These are phyloP conservation scores for Drosophila albomicans DNA, from an alignment of 1,140 invertebrate genomes.

Conservation along the genomic window DNA sequence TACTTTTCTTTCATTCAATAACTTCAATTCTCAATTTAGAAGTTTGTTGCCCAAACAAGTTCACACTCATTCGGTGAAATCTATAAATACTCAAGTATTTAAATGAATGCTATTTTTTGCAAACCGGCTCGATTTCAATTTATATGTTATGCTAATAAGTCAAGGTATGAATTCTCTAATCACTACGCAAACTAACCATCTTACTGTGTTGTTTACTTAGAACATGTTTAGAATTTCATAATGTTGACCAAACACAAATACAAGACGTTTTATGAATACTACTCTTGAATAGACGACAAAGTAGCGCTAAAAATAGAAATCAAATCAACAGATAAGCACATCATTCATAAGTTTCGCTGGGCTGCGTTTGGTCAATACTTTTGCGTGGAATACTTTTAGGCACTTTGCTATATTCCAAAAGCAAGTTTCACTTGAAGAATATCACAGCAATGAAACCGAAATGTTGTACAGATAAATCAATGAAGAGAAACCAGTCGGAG, in stretches of 20 bases:
- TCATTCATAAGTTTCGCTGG: constrained; percentile 3
- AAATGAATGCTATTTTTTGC: too few species aligned
- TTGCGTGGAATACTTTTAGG: constrained; percentile 48
- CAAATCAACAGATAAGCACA: constrained; percentile 1
- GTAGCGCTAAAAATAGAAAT: not conserved
- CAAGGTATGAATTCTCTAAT: not conserved
- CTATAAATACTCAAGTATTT: too few species aligned
- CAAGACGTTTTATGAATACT: not conserved
- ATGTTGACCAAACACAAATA: not conserved
- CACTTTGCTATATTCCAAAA: constrained; percentile 13
- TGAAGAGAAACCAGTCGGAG: not conserved
- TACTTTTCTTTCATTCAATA: too few species aligned
- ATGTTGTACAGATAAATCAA: not conserved
- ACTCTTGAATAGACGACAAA: not conserved
- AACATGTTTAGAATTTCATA: not conserved
- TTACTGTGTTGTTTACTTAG: not conserved
- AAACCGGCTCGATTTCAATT: too few species aligned
- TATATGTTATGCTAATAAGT: too few species aligned
- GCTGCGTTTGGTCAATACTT: not conserved
- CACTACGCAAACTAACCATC: not conserved
- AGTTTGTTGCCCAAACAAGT: not conserved
- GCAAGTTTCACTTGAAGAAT: constrained; percentile 1
- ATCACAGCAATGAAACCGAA: not conserved
- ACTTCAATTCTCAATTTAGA: too few species aligned
- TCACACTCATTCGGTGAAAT: not conserved